phyloP scores from a whole-genome alignment of 2,797 vertebrate species.

The Picus viridis region DNA sequence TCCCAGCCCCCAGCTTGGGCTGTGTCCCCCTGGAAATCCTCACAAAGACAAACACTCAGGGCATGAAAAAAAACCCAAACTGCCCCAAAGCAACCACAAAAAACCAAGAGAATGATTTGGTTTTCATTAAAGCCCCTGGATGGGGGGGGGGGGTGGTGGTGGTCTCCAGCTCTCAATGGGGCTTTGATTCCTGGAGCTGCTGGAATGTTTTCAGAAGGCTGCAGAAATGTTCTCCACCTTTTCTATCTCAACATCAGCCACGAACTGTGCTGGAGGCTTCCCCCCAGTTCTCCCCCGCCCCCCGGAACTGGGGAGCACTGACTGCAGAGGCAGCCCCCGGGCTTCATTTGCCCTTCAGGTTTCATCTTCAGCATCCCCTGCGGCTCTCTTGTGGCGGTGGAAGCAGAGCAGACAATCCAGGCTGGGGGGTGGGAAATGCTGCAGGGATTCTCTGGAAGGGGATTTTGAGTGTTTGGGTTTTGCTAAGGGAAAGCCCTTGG shows the following conservation, averaged over 20 bases:
- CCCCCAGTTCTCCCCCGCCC: neutral
- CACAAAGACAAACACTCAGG: constrained; percentile 60
- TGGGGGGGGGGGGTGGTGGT: constrained; percentile 25
- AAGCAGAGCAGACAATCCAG: constrained; percentile 29
- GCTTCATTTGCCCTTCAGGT: constrained; percentile 62
- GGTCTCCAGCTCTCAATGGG: constrained; percentile 76
- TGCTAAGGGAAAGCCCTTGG: neutral
- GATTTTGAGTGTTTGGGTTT: neutral
- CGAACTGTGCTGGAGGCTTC: neutral
- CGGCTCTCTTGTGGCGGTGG: constrained; percentile 64
- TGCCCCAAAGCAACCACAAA: neutral
- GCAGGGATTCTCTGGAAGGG: neutral
- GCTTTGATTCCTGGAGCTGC: constrained; percentile 76
- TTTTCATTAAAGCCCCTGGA: constrained; percentile 73
- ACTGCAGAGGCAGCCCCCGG: constrained; percentile 20
- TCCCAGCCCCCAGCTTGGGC: neutral
- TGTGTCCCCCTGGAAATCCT: constrained; percentile 69
- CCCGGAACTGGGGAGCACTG: constrained; percentile 12
- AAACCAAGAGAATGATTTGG: constrained; percentile 69
- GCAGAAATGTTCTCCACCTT: constrained; percentile 63
- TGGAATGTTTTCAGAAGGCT: constrained; percentile 77
- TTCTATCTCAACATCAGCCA: constrained; percentile 52
- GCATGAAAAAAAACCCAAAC: neutral
- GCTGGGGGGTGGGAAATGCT: neutral
- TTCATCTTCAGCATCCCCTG: constrained; percentile 40